Evolutionary conservation across 1,140 invertebrate species (phyloP).

Genomic region (Cydia amplana): DNA sequence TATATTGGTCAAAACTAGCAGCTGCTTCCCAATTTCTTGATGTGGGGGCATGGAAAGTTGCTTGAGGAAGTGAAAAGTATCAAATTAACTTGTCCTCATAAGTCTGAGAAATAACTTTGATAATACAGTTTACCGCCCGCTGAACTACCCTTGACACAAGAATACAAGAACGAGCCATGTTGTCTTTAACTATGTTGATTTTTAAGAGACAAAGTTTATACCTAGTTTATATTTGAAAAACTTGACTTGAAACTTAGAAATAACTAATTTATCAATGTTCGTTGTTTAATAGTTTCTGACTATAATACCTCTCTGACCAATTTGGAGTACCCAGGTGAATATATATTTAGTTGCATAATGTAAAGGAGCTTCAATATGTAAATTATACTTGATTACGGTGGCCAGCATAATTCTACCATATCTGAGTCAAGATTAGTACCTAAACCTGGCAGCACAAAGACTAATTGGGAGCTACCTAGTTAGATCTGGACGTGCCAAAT

Average conservation of each 20-base stretch:
- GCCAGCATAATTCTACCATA: background rate
- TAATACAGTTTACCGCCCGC: background rate
- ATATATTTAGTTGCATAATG: too few relatives aligned
- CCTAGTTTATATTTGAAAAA: too few relatives aligned
- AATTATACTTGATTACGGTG: too few relatives aligned
- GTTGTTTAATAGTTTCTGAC: too few relatives aligned
- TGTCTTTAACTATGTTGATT: too few relatives aligned
- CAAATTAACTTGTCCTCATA: slow-evolving; percentile 1
- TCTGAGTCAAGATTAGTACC: background rate
- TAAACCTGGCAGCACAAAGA: background rate
- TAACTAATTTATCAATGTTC: too few relatives aligned
- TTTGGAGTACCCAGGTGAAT: too few relatives aligned
- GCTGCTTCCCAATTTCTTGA: slow-evolving; percentile 21
- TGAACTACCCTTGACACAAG: background rate
- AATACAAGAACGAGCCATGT: too few relatives aligned
- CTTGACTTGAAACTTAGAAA: too few relatives aligned
- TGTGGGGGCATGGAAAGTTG: background rate
- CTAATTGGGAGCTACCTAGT: background rate
- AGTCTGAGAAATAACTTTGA: background rate
- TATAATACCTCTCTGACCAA: too few relatives aligned
- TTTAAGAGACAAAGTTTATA: too few relatives aligned
- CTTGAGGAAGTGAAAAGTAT: slow-evolving; percentile 14
- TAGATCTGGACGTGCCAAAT: background rate
- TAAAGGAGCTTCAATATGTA: too few relatives aligned
- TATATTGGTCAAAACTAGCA: slow-evolving; percentile 3